Base-by-base conservation (phyloP, 1,140 invertebrate species). In the Gerris buenoi region DNA sequence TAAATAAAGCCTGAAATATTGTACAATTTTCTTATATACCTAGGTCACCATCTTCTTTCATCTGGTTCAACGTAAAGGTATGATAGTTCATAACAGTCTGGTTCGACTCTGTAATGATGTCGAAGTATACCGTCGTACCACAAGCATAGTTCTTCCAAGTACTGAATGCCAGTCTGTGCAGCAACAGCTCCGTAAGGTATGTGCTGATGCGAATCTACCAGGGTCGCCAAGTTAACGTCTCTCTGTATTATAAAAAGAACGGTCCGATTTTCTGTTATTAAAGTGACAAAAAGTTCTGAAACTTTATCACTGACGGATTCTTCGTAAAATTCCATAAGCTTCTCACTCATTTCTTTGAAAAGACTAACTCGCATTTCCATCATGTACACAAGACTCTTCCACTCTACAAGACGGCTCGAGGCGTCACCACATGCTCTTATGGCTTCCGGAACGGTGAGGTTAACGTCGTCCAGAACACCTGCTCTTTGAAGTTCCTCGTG, bases 161-260 rank as follows among this genome's bases (percentile, higher is more conserved):
- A 26, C 10, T 27, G 15, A 5, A 18, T 3, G 62, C 2, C 5
- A 2, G 23, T 25, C 27, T 63, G 62, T 2, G 62, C 62, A 2
- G 23, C 26, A 10, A 26, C 2, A 14, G 62, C 62, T 3, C 62
- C 62, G 25, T 63, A 26, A 14, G 62, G 62, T 5, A 25, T 13
- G 22, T 63, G 62, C 27, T 63, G 62, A 28, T 63, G 62, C 3
- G 62, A 63, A 25, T 63, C 62, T 27, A 63, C 22, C 62, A 63
- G 62, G 14, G 62, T 27, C 14, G 22, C 62, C 25, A 25, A 15
- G 25, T 63, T 28, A 18, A 22, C 14, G 26, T 63, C 27, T 13
- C 5, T 63, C 22, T 63, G 13, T 10, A 63, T 25, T 13, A 63
- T 28, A 22, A 63, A 15, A 3, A 63, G 62, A 26, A 63, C 62